Conservation (phyloP, 92 coral and sea anemone species). For the Desmophyllum pertusum region DNA sequence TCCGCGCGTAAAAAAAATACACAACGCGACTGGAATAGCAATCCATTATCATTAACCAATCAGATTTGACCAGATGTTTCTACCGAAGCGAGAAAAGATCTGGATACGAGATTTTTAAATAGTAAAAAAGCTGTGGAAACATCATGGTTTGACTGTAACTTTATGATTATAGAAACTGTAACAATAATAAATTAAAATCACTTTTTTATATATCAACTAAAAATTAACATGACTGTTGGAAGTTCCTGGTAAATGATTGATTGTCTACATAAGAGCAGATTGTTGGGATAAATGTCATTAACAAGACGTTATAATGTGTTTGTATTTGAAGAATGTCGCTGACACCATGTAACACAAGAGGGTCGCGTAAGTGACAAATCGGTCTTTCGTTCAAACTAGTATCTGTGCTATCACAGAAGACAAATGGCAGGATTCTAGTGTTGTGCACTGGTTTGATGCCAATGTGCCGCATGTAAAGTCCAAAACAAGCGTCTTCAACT, state of each 20-base stretch:
- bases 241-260: constrained; percentile 24
- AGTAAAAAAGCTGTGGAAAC: no score
- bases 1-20: no score
- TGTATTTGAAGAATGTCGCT: constrained; percentile 55
- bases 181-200: not conserved
- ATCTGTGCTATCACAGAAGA: constrained; percentile 56
- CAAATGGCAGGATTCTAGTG: constrained; percentile 67
- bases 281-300: constrained; percentile 73
- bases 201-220: not conserved
- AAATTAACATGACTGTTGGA: constrained; percentile 23
- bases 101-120: no score
- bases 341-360: constrained; percentile 76
- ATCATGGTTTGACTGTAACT: no score
- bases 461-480: constrained; percentile 60
- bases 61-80: no score
- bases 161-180: not conserved
- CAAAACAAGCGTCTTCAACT: constrained; percentile 85
- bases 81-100: no score
- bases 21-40: no score
- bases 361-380: constrained; percentile 74
- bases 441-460: constrained; percentile 57
- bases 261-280: constrained; percentile 60
- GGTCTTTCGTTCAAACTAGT: constrained; percentile 68
- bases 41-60: no score
- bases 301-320: constrained; percentile 72